phyloP scores from a whole-genome alignment of 2,797 vertebrate genomes.

The Merluccius polli region DNA sequence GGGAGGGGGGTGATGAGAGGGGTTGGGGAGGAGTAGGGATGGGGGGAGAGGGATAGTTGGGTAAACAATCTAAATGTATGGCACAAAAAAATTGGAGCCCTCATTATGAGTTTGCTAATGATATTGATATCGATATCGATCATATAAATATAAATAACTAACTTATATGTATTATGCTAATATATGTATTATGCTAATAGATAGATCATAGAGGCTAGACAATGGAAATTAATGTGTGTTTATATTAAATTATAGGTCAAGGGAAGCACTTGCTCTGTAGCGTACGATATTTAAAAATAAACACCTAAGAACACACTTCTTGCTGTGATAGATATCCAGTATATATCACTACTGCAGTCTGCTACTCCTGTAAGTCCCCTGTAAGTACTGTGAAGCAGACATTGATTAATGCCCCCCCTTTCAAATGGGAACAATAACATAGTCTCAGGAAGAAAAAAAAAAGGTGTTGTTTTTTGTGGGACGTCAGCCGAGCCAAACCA shows the following conservation, averaged over 20 bases:
- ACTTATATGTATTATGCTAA: neutral
- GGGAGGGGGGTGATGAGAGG: too few relatives aligned
- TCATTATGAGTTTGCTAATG: too few relatives aligned
- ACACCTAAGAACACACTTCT: neutral
- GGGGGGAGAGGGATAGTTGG: too few relatives aligned
- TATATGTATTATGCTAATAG: neutral
- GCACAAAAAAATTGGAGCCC: neutral
- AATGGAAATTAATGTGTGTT: neutral
- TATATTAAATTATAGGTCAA: neutral
- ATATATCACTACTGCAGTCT: neutral
- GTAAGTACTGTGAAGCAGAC: neutral
- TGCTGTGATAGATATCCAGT: neutral
- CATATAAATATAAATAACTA: too few relatives aligned
- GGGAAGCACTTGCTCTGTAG: neutral
- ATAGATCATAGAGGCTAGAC: neutral
- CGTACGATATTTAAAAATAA: neutral
- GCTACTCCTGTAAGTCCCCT: neutral
- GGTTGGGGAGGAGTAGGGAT: too few relatives aligned
- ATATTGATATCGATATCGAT: too few relatives aligned
- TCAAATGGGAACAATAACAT: constrained; percentile 18
- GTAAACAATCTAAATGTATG: too few relatives aligned
- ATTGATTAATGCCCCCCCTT: neutral
- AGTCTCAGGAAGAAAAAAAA: neutral
- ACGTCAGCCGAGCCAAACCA: constrained; percentile 22
- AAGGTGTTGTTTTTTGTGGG: constrained; percentile 12